Conservation (phyloP, 2,888 invertebrate genomes). For the Sinhomidia bicolor region DNA sequence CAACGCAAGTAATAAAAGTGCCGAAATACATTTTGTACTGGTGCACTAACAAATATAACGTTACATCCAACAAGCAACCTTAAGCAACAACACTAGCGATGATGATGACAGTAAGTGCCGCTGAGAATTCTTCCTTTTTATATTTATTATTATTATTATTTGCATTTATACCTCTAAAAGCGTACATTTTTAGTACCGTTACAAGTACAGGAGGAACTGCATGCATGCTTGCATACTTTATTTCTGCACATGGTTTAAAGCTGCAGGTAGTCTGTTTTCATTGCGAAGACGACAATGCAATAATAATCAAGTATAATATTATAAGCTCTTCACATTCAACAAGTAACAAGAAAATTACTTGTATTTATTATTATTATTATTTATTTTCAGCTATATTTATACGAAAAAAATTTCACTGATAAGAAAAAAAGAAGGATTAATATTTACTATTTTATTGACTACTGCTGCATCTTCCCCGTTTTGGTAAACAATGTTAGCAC, state of each 20-base stretch:
- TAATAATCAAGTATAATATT: background rate
- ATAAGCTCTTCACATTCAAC: background rate
- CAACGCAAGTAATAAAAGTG: background rate
- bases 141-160: too few relatives aligned
- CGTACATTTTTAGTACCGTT: background rate
- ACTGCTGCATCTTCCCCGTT: background rate
- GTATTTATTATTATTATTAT: background rate
- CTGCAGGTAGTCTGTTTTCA: background rate
- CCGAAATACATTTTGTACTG: background rate
- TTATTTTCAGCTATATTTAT: background rate
- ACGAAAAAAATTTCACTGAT: background rate
- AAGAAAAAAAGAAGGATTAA: too few relatives aligned
- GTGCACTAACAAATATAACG: background rate
- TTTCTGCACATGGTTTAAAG: background rate
- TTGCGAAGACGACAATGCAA: background rate
- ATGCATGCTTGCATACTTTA: background rate
- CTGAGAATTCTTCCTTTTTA: background rate
- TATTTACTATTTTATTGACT: too few relatives aligned
- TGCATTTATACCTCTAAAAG: background rate
- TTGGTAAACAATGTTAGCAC: conserved; percentile 20
- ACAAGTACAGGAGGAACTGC: background rate
- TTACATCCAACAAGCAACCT: too few relatives aligned
- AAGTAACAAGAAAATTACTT: background rate
- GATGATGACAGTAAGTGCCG: background rate
- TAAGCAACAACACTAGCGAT: too few relatives aligned